Evolutionary conservation across 2,888 invertebrate species (phyloP).

Genomic region (Heliconius erato): DNA sequence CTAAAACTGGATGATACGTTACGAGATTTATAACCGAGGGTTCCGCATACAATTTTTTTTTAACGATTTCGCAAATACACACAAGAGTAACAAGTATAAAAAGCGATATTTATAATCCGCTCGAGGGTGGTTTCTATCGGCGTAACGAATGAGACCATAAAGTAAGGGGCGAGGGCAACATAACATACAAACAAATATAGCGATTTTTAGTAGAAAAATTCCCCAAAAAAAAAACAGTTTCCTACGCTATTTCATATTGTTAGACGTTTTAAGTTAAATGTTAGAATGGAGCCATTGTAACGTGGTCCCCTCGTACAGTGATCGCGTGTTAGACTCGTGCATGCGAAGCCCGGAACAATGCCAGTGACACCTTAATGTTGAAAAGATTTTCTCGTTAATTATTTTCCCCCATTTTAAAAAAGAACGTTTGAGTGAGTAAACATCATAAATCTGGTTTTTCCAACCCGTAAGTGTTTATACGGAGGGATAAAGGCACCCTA

Average conservation of each 20-base stretch:
- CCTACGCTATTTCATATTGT: constrained; percentile 21
- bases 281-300: constrained; percentile 35
- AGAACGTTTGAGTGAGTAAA: constrained; percentile 29
- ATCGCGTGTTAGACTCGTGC: constrained; percentile 40
- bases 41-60: constrained; percentile 1
- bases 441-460: constrained; percentile 31
- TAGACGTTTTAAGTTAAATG: constrained; percentile 34
- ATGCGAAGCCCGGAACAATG: constrained; percentile 32
- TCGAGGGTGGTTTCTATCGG: constrained; percentile 41
- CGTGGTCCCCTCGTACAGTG: constrained; percentile 26
- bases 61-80: constrained; percentile 8
- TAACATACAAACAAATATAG: constrained; percentile 26
- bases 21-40: constrained; percentile 11
- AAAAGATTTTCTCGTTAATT: constrained; percentile 45
- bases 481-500: background rate
- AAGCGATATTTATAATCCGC: constrained; percentile 39
- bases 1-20: background rate
- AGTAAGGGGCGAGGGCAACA: background rate
- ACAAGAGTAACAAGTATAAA: background rate
- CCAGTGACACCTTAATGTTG: constrained; percentile 42
- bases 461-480: constrained; percentile 2
- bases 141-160: constrained; percentile 40
- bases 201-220: background rate
- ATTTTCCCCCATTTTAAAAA: constrained; percentile 34
- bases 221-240: background rate